Percentiles rank a stretch among this genome's conserved stretches.
These are phyloP conservation scores for Chitala chitala DNA, from an alignment of 2,113 vertebrate species.

Conservation along the genomic window DNA sequence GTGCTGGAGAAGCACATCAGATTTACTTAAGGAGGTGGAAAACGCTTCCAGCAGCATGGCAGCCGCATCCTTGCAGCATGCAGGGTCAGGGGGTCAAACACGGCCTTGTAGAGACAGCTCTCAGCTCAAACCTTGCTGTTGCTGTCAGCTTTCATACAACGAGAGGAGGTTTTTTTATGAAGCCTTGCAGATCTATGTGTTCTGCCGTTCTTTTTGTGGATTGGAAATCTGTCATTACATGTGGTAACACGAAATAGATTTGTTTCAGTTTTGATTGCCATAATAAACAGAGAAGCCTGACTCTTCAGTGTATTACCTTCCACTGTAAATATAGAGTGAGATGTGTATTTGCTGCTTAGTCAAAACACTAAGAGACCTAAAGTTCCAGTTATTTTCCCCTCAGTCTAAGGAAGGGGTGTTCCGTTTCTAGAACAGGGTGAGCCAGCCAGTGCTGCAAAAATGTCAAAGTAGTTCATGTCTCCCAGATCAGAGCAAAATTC, in stretches of 20 bases:
- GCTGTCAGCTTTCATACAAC: too few relatives aligned
- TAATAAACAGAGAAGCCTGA: neutral
- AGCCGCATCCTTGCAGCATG: too few relatives aligned
- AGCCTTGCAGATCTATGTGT: conserved; percentile 7
- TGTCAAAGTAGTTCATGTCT: conserved; percentile 11
- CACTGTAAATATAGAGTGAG: neutral
- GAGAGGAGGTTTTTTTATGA: too few relatives aligned
- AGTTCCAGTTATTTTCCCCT: neutral
- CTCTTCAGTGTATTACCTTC: neutral
- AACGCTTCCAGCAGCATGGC: too few relatives aligned
- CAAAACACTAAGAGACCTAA: neutral
- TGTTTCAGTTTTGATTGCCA: neutral
- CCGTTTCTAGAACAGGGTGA: neutral
- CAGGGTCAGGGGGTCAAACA: too few relatives aligned
- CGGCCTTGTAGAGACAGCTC: too few relatives aligned
- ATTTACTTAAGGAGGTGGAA: too few relatives aligned
- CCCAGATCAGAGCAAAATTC: neutral
- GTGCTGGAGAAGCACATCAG: too few relatives aligned
- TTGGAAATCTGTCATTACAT: neutral
- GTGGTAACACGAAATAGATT: neutral
- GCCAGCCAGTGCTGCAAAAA: neutral
- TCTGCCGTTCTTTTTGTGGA: conserved; percentile 10
- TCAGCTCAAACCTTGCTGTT: too few relatives aligned
- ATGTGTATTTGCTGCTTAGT: neutral
- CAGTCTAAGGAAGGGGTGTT: neutral